These are phyloP conservation scores for Acrocephalus scirpaceus DNA, from an alignment of 2,797 vertebrate genomes.

Conservation along the genomic window DNA sequence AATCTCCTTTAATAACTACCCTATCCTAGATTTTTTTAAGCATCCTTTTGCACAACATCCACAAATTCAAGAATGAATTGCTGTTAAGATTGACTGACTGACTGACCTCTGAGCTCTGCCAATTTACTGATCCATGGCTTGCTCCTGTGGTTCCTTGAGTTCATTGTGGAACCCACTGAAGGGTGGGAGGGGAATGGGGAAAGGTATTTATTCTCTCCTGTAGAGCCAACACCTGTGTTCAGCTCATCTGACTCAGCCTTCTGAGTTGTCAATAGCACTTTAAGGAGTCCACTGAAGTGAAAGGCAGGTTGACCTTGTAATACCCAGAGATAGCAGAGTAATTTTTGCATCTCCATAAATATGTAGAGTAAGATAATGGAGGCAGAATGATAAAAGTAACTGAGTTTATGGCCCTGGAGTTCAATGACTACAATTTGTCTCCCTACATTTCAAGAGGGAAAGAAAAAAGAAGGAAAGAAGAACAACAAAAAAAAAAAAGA, in stretches of 20 bases:
- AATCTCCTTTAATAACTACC: constrained; percentile 79
- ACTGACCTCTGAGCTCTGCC: constrained; percentile 60
- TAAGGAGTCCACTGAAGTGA: background rate
- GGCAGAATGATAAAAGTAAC: background rate
- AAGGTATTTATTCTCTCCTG: background rate
- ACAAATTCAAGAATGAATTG: constrained; percentile 70
- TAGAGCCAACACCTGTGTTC: background rate
- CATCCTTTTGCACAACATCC: constrained; percentile 69
- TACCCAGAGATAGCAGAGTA: background rate
- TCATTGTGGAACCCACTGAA: background rate
- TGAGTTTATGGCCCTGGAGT: background rate
- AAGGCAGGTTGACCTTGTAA: background rate
- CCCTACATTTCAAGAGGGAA: background rate
- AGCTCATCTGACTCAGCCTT: background rate
- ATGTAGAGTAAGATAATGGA: background rate
- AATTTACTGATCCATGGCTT: constrained; percentile 45
- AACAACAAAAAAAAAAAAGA: background rate
- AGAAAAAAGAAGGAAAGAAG: too few species aligned
- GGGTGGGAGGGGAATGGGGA: background rate
- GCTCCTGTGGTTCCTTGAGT: background rate
- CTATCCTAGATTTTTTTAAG: constrained; percentile 69
- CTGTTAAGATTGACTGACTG: constrained; percentile 71
- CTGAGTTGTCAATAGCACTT: background rate
- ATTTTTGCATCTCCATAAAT: background rate
- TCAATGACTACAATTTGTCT: background rate